A percentile compares a stretch with the other conserved stretches of the same genome.
Conservation (phyloP, 2,888 invertebrate genomes). For the Pycnomerus fuliginosus region DNA sequence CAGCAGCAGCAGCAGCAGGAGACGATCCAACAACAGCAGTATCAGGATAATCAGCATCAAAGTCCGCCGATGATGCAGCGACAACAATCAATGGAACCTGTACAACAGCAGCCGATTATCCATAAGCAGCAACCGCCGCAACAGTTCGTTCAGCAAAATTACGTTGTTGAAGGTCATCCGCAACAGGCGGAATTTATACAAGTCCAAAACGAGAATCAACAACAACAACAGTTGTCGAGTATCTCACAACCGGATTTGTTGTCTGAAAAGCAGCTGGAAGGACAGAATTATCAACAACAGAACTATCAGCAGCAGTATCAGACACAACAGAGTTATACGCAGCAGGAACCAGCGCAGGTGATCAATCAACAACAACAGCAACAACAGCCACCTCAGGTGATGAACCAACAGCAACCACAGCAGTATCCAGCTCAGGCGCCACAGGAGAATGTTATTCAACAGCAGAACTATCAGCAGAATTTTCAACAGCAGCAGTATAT, state of each 20-base stretch:
- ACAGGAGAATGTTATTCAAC: not conserved
- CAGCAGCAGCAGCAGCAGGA: slow-evolving; percentile 29
- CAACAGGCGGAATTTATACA: slow-evolving; percentile 45
- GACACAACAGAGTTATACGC: slow-evolving; percentile 27
- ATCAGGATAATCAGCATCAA: slow-evolving; percentile 28
- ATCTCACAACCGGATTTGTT: slow-evolving; percentile 49
- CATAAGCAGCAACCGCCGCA: slow-evolving; percentile 44
- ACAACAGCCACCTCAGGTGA: slow-evolving; percentile 21
- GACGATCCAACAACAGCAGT: slow-evolving; percentile 33
- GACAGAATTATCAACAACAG: no score
- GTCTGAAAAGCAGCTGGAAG: no score
- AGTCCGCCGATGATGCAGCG: slow-evolving; percentile 36
- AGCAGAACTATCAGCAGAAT: slow-evolving; percentile 8
- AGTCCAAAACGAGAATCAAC: slow-evolving; percentile 30
- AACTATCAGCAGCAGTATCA: slow-evolving; percentile 29
- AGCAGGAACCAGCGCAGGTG: slow-evolving; percentile 10
- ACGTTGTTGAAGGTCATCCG: slow-evolving; percentile 45
- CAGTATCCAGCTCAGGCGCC: slow-evolving; percentile 5
- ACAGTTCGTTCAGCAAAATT: slow-evolving; percentile 45
- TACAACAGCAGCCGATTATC: slow-evolving; percentile 42
- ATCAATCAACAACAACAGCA: slow-evolving; percentile 22
- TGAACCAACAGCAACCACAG: slow-evolving; percentile 26
- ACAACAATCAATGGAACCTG: slow-evolving; percentile 38
- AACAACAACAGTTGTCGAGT: slow-evolving; percentile 46
- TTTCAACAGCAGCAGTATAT: slow-evolving; percentile 18